Percentiles rank a stretch among this genome's conserved stretches.
phyloP scores from a whole-genome alignment of 2,113 vertebrate genomes.

The Oncorhynchus gorbuscha region DNA sequence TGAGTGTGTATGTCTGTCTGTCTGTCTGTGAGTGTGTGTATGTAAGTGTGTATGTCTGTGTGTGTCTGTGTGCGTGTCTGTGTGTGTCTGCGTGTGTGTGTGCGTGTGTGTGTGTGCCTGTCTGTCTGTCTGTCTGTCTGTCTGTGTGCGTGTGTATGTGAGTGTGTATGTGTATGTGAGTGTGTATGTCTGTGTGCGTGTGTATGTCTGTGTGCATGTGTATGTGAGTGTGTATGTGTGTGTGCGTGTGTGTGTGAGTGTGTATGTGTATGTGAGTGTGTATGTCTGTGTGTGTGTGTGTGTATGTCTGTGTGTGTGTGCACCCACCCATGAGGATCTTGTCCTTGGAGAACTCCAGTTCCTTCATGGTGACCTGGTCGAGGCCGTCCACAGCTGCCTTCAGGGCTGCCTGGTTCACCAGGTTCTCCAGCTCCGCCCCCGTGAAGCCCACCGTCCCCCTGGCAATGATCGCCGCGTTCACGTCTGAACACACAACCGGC shows the following conservation, averaged over 20 bases:
- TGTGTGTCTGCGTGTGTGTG: no score
- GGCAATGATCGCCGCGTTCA: slow-evolving; percentile 91
- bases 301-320: background rate
- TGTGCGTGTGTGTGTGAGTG: no score
- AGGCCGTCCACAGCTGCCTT: slow-evolving; percentile 97
- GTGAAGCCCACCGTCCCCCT: slow-evolving; percentile 96
- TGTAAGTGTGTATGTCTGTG: no score
- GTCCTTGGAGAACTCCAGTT: slow-evolving; percentile 95
- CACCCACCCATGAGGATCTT: slow-evolving; percentile 95
- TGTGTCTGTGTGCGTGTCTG: no score
- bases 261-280: background rate
- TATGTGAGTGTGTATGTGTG: no score
- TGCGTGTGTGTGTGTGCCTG: background rate
- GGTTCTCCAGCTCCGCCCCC: slow-evolving; percentile 95
- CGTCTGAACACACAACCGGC: slow-evolving; percentile 60
- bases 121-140: background rate
- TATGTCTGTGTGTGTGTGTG: background rate
- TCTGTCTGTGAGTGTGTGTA: no score
- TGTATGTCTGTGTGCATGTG: no score
- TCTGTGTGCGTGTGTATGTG: no score
- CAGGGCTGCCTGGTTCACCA: slow-evolving; percentile 96
- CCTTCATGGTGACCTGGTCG: slow-evolving; percentile 93
- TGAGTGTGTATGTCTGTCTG: background rate
- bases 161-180: background rate
- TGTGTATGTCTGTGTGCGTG: background rate